Conservation (phyloP, 2,888 invertebrate species). For the Drosophila emarginata region DNA sequence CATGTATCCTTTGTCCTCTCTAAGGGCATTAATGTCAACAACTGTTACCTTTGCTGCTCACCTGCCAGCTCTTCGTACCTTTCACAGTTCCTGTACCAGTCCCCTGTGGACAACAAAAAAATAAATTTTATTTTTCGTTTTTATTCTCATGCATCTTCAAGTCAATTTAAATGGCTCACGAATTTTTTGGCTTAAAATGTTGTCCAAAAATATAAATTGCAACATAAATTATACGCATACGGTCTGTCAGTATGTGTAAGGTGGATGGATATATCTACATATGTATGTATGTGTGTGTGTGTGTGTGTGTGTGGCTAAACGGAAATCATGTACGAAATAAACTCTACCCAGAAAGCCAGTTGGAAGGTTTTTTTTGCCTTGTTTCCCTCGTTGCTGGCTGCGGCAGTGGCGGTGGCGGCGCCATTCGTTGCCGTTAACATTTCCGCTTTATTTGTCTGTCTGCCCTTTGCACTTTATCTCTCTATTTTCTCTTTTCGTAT, state of each 20-base stretch:
- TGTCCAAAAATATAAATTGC: constrained; percentile 62
- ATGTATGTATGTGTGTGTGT: not conserved
- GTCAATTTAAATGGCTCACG: constrained; percentile 52
- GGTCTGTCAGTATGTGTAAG: constrained; percentile 16
- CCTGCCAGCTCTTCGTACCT: not conserved
- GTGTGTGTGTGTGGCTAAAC: constrained; percentile 53
- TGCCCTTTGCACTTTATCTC: constrained; percentile 57
- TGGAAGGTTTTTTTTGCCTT: not conserved
- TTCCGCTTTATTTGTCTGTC: constrained; percentile 68
- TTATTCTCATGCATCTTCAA: constrained; percentile 9
- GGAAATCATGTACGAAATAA: constrained; percentile 69
- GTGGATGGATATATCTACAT: constrained; percentile 2
- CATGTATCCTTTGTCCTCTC: not conserved
- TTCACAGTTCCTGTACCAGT: not conserved
- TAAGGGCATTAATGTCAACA: constrained; percentile 52
- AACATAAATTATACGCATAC: constrained; percentile 63
- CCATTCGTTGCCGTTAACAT: constrained; percentile 77
- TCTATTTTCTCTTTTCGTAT: constrained; percentile 38
- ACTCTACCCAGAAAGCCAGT: constrained; percentile 8
- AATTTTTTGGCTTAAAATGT: constrained; percentile 25
- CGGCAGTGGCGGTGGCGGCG: constrained; percentile 34
- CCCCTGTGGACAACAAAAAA: not conserved
- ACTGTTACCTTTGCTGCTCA: constrained; percentile 39
- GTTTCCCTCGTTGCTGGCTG: not conserved
- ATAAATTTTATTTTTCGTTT: constrained; percentile 27